phyloP scores from a whole-genome alignment of 2,888 invertebrate species.

The Ctena decussata region DNA sequence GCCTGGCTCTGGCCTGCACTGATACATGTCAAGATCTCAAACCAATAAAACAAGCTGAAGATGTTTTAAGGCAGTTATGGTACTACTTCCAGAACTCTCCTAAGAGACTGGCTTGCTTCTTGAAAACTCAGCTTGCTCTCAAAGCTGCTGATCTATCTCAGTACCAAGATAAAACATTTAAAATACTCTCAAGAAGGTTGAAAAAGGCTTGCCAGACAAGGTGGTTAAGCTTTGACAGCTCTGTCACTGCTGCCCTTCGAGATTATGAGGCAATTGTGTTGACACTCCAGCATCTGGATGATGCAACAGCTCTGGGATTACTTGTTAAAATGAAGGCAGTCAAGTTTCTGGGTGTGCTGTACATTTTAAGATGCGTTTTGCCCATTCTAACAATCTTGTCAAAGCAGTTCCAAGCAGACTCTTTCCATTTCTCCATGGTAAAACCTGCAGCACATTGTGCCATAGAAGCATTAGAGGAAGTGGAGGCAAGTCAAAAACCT shows the following conservation, averaged over 20 bases:
- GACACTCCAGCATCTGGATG: not conserved
- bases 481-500: not conserved
- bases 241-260: not conserved
- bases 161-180: not conserved
- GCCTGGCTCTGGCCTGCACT: not conserved
- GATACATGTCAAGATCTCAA: not conserved
- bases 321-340: not conserved
- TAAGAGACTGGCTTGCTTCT: not conserved
- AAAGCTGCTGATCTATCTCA: not conserved
- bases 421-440: not conserved
- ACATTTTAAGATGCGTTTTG: not conserved
- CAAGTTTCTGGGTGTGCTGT: not conserved
- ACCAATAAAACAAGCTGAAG: not conserved
- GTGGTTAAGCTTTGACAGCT: not conserved
- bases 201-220: not conserved
- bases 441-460: not conserved
- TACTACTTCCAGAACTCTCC: not conserved
- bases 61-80: not conserved
- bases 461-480: too few relatives aligned
- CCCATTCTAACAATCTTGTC: not conserved
- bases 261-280: not conserved
- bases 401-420: not conserved
- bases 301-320: not conserved
- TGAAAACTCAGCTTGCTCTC: not conserved
- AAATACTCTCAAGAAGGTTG: not conserved